A percentile compares a stretch with the other conserved stretches of the same genome.
These are phyloP conservation scores for Acholoe squamosa DNA, from an alignment of 2,888 invertebrate species.

Conservation along the genomic window DNA sequence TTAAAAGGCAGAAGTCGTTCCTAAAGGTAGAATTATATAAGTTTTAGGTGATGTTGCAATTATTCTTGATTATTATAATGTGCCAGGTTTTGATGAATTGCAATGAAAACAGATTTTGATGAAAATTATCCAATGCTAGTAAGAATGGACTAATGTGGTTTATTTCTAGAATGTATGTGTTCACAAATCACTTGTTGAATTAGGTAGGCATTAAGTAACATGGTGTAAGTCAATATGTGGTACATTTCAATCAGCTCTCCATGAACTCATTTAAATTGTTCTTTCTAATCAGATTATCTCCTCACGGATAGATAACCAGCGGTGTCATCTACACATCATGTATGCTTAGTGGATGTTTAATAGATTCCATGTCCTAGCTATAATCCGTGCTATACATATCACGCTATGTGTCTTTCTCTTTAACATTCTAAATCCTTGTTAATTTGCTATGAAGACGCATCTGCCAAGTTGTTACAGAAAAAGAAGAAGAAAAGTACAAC, in stretches of 20 bases:
- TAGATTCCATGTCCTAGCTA: neutral
- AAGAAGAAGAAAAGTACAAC: neutral
- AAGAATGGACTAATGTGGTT: too few species aligned
- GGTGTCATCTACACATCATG: neutral
- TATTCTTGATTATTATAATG: too few species aligned
- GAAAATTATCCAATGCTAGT: too few species aligned
- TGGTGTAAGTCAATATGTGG: neutral
- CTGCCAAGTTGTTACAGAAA: neutral
- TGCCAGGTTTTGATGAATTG: too few species aligned
- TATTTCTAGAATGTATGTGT: too few species aligned
- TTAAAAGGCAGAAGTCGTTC: too few species aligned
- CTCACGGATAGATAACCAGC: neutral
- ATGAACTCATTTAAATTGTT: too few species aligned
- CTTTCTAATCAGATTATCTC: too few species aligned
- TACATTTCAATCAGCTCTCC: too few species aligned
- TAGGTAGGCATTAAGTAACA: neutral
- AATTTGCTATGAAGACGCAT: conserved; percentile 29
- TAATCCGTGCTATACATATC: conserved; percentile 3
- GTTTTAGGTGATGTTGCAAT: too few species aligned
- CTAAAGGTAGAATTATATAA: too few species aligned
- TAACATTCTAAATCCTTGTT: conserved; percentile 44
- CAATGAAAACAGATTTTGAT: too few species aligned
- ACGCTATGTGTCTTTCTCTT: conserved; percentile 8
- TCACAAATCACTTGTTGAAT: neutral
- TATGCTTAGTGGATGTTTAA: conserved; percentile 32